These are phyloP conservation scores for Notarius lentiginosus DNA, from an alignment of 2,113 vertebrate genomes.

Conservation along the genomic window DNA sequence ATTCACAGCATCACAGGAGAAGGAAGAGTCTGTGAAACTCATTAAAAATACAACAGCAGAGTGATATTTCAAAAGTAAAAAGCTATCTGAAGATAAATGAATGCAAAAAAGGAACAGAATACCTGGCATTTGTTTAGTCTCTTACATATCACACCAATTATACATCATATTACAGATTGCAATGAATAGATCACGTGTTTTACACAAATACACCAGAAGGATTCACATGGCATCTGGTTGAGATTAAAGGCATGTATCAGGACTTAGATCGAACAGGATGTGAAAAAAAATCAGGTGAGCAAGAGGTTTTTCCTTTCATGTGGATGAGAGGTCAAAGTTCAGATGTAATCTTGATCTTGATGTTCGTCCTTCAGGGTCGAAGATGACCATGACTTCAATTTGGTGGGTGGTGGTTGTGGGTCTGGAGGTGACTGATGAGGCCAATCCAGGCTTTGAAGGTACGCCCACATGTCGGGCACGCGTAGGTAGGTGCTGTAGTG, in stretches of 20 bases:
- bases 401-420: too few relatives aligned
- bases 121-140: neutral
- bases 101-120: neutral
- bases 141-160: neutral
- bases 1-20: neutral
- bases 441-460: too few relatives aligned
- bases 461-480: too few relatives aligned
- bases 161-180: neutral
- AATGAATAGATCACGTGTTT: neutral
- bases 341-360: too few relatives aligned
- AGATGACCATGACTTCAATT: too few relatives aligned
- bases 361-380: too few relatives aligned
- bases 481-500: too few relatives aligned
- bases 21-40: neutral
- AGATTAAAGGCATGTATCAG: neutral
- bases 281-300: too few relatives aligned
- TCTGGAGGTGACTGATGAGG: too few relatives aligned
- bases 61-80: neutral
- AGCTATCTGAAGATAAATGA: neutral
- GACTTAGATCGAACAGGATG: too few relatives aligned
- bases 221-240: neutral
- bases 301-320: neutral
- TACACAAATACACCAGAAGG: neutral
- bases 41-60: slow-evolving; percentile 1
- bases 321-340: neutral